Conservation (phyloP, 2,888 invertebrate species). For the Tromatobia lineatoria region DNA sequence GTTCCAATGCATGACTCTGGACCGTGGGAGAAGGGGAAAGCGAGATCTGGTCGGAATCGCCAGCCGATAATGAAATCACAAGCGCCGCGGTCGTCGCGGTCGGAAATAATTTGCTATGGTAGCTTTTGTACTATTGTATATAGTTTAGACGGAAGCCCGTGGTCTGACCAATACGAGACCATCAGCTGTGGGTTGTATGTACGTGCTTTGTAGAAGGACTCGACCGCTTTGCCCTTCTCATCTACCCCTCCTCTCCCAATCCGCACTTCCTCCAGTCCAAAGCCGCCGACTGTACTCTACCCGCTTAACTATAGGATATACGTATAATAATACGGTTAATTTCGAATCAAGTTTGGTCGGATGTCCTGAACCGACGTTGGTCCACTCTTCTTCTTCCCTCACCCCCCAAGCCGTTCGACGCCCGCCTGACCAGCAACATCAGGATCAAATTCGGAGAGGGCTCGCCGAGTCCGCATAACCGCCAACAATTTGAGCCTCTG, state of each 20-base stretch:
- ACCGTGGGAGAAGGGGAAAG: background rate
- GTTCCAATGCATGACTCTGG: background rate
- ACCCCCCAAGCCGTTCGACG: slow-evolving; percentile 55
- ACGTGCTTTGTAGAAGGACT: slow-evolving; percentile 71
- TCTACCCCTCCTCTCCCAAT: slow-evolving; percentile 20
- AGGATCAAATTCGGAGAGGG: slow-evolving; percentile 65
- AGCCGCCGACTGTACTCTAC: slow-evolving; percentile 33
- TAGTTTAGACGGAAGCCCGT: slow-evolving; percentile 75
- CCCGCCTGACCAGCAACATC: slow-evolving; percentile 57
- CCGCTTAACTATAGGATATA: slow-evolving; percentile 66
- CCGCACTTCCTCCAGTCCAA: slow-evolving; percentile 23
- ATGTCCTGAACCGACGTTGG: slow-evolving; percentile 59
- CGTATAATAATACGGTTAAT: slow-evolving; percentile 83
- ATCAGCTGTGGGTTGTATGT: slow-evolving; percentile 49
- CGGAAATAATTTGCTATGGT: slow-evolving; percentile 83
- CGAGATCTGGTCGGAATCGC: slow-evolving; percentile 40
- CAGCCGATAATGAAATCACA: slow-evolving; percentile 81
- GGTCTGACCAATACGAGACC: slow-evolving; percentile 43
- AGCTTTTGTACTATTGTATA: slow-evolving; percentile 79
- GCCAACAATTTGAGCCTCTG: slow-evolving; percentile 83
- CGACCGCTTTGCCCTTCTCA: slow-evolving; percentile 64
- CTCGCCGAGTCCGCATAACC: slow-evolving; percentile 80
- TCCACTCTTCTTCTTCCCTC: slow-evolving; percentile 61
- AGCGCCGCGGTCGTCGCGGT: slow-evolving; percentile 80
- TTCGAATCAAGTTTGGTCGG: slow-evolving; percentile 80